Evolutionary conservation across 2,113 vertebrate genomes (phyloP).

Genomic region (Osmerus eperlanus): DNA sequence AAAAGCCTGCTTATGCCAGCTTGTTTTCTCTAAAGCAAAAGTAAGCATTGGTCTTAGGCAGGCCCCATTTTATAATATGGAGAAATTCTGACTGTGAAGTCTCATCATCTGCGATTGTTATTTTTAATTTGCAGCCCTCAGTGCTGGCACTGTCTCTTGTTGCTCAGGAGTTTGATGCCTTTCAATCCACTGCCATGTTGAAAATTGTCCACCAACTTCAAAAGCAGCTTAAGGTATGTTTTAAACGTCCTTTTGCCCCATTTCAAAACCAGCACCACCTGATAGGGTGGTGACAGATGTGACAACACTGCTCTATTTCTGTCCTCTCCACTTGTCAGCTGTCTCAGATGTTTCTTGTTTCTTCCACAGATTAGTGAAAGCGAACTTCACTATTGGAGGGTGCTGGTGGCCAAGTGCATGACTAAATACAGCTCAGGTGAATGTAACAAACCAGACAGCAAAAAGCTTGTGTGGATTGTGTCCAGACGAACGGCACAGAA

Average conservation of each 20-base stretch:
- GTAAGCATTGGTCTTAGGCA: slow-evolving; percentile 69
- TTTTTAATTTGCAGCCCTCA: slow-evolving; percentile 80
- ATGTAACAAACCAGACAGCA: slow-evolving; percentile 93
- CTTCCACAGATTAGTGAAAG: slow-evolving; percentile 79
- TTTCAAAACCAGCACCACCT: not conserved
- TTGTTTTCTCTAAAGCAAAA: slow-evolving; percentile 96
- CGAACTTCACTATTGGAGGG: slow-evolving; percentile 87
- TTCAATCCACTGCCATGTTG: slow-evolving; percentile 79
- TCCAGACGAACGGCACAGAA: slow-evolving; percentile 90
- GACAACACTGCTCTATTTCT: slow-evolving; percentile 6
- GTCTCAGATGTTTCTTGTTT: slow-evolving; percentile 34
- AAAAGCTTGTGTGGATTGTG: slow-evolving; percentile 93
- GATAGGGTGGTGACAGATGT: slow-evolving; percentile 2
- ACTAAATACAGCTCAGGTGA: slow-evolving; percentile 87
- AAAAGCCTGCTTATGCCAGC: slow-evolving; percentile 93
- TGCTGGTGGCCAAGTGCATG: slow-evolving; percentile 90
- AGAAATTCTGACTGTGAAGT: not conserved
- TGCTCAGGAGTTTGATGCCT: slow-evolving; percentile 84
- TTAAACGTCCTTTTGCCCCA: not conserved
- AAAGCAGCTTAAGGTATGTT: slow-evolving; percentile 84
- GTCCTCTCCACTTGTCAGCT: not conserved
- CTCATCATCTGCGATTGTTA: not conserved
- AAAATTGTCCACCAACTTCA: slow-evolving; percentile 86
- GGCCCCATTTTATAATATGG: slow-evolving; percentile 27
- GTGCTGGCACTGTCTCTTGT: slow-evolving; percentile 93